A percentile compares a stretch with the other conserved stretches of the same genome.
Evolutionary conservation across 2,797 vertebrate genomes (phyloP).

Genomic region (Acanthornis magna): DNA sequence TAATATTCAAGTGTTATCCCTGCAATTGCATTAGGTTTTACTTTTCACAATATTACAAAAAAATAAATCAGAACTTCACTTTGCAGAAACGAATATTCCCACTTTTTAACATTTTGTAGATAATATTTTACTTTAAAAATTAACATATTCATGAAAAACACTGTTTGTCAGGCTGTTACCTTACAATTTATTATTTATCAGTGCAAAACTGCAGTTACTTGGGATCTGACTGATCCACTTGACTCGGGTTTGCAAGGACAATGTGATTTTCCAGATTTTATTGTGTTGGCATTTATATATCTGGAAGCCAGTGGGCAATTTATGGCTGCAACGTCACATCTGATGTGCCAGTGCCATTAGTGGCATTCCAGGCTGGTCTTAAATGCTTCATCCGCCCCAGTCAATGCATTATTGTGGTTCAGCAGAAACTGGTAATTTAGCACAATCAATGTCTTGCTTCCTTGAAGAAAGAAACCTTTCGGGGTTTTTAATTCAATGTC

Average conservation of each 20-base stretch:
- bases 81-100: background rate
- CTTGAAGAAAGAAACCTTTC: background rate
- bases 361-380: background rate
- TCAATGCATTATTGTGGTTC: background rate
- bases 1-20: background rate
- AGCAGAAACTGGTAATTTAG: background rate
- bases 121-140: background rate
- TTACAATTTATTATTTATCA: background rate
- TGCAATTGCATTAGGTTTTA: background rate
- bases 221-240: background rate
- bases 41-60: background rate
- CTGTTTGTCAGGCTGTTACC: background rate
- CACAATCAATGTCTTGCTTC: background rate
- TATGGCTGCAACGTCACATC: fast-evolving
- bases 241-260: fast-evolving
- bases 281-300: background rate
- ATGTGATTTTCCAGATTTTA: background rate
- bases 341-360: background rate
- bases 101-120: background rate
- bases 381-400: background rate
- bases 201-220: background rate
- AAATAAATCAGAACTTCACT: background rate
- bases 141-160: background rate
- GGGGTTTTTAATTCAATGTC: background rate
- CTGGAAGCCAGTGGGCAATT: background rate